These are phyloP conservation scores for Solen grandis DNA, from an alignment of 1,140 invertebrate genomes.

Conservation along the genomic window DNA sequence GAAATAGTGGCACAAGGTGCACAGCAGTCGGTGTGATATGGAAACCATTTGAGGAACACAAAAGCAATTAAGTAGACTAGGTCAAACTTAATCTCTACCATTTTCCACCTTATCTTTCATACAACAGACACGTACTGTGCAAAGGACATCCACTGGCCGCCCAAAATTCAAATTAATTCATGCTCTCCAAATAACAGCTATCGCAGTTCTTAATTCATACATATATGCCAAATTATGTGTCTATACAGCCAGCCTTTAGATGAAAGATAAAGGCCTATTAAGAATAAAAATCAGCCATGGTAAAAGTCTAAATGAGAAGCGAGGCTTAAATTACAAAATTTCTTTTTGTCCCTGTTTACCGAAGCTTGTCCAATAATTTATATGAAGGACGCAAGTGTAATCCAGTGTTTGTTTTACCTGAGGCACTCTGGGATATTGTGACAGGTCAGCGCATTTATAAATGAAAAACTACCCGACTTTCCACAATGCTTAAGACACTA, in stretches of 20 bases:
- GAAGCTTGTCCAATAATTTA: conserved; percentile 57
- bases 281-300: conserved; percentile 56
- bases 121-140: background rate
- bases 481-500: conserved; percentile 5
- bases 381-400: conserved; percentile 56
- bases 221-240: conserved; percentile 48
- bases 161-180: conserved; percentile 52
- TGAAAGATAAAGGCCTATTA: conserved; percentile 55
- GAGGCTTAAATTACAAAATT: conserved; percentile 58
- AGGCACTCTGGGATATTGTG: conserved; percentile 43
- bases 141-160: background rate
- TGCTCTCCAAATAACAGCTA: conserved; percentile 42
- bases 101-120: background rate
- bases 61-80: background rate
- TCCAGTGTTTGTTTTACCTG: conserved; percentile 57
- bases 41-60: too few species aligned
- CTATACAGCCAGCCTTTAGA: conserved; percentile 33
- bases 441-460: conserved; percentile 41
- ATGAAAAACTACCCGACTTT: conserved; percentile 41
- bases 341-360: conserved; percentile 56
- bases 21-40: too few species aligned
- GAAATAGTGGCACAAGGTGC: too few species aligned
- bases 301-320: conserved; percentile 58
- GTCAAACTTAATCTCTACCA: background rate
- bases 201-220: conserved; percentile 41